Evolutionary conservation across 2,113 vertebrate genomes (phyloP), one percentile per base, ranked within the genome.

Genomic region (Eidolon helvum): DNA sequence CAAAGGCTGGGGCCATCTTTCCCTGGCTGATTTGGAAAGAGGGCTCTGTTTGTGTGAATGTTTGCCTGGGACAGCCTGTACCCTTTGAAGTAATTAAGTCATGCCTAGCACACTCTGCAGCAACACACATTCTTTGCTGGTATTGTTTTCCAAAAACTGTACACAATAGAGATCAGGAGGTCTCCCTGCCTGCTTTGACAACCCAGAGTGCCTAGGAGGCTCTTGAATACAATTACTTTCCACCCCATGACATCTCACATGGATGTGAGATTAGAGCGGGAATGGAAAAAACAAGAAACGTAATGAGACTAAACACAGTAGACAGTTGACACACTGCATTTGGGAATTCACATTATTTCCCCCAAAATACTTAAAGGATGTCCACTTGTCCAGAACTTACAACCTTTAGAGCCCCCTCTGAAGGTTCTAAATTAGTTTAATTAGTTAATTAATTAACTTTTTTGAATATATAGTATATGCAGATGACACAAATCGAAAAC

Each of bases 151-250:
- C 12, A 1, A 53, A 82, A 65, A 30, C 33, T 16, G 8, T 30
- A 40, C 24, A 82, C 45, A 57, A 19, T 69, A 19, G 82, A 45
- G 78, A 35, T 75, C 83, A 71, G 84, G 74, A 87, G 86, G 91
- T 82, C 77, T 45, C 48, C n/a, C 57, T 22, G 79, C 87, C 28
- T 4, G 7, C 85, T 35, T 11, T 91, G 91, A 78, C 71, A 48
- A 11, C 61, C 53, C 75, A 61, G 63, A 78, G 57, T 0, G 18
- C 66, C n/a, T 53, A 48, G 53, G 45, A 84, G 61, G 63, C 53
- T 89, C 72, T n/a, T 35, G n/a, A 57, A 82, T 72, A 61, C 80
- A 90, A n/a, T 84, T 68, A 66, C 48, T 69, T 90, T 65, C 94
- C 53, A 66, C 53, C 19, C 55, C 59, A 75, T 53, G 50, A 78